These are phyloP conservation scores for Hemithea aestivaria DNA, from an alignment of 2,888 invertebrate species.

Conservation along the genomic window DNA sequence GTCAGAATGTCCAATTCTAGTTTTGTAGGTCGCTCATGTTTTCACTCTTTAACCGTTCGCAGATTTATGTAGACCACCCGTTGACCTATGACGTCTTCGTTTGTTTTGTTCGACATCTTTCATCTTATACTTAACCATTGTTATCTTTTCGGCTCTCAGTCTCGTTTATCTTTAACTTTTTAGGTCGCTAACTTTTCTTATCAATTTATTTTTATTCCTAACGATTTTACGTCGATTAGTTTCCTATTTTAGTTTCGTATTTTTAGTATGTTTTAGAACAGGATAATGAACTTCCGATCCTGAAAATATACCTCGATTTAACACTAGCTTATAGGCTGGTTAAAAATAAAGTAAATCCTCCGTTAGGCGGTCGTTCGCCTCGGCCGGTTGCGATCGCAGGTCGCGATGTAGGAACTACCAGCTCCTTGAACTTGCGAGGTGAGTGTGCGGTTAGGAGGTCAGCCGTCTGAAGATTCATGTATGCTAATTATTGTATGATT, in stretches of 20 bases:
- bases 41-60: slow-evolving; percentile 9
- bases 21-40: slow-evolving; percentile 9
- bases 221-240: too few relatives aligned
- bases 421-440: slow-evolving; percentile 49
- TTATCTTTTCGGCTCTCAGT: not conserved
- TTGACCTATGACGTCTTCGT: slow-evolving; percentile 5
- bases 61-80: slow-evolving; percentile 9
- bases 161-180: too few relatives aligned
- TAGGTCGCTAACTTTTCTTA: too few relatives aligned
- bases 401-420: slow-evolving; percentile 31
- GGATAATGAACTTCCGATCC: too few relatives aligned
- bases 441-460: slow-evolving; percentile 25
- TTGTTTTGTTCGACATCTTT: not conserved
- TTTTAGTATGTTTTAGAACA: too few relatives aligned
- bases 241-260: too few relatives aligned
- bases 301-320: too few relatives aligned
- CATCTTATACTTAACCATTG: not conserved
- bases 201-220: too few relatives aligned
- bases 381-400: slow-evolving; percentile 22
- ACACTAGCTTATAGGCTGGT: not conserved
- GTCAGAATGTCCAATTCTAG: not conserved
- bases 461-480: slow-evolving; percentile 9
- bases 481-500: slow-evolving; percentile 10
- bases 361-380: slow-evolving; percentile 25
- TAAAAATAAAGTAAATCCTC: slow-evolving; percentile 14